Conservation (phyloP, 2,888 invertebrate genomes). For the Lottia scabra region DNA sequence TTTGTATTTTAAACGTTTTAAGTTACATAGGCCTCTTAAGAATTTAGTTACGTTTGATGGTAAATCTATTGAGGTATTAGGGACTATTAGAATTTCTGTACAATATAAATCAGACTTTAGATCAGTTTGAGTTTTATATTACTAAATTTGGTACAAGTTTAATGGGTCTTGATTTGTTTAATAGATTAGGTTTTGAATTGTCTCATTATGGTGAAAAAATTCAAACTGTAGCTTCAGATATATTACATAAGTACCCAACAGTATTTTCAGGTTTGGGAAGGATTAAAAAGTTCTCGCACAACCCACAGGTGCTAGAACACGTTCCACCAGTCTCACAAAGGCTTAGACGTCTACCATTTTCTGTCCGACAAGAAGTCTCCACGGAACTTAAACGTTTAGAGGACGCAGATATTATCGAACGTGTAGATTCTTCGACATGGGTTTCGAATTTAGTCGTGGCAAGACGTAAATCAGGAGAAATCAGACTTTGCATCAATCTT, state of each 20-base stretch:
- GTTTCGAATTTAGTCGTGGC: no score
- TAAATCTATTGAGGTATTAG: no score
- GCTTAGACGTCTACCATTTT: slow-evolving; percentile 3
- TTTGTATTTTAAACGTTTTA: no score
- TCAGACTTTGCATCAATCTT: no score
- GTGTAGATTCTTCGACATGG: slow-evolving; percentile 9
- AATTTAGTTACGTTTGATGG: no score
- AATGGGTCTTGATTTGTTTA: slow-evolving; percentile 11
- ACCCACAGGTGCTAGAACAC: not conserved
- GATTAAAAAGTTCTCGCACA: not conserved
- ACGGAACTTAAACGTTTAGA: slow-evolving; percentile 5
- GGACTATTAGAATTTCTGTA: not conserved
- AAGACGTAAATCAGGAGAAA: no score
- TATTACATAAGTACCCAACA: not conserved
- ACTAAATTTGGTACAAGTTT: not conserved
- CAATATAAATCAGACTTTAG: not conserved
- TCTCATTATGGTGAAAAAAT: not conserved
- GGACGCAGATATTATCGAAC: not conserved
- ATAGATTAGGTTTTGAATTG: not conserved
- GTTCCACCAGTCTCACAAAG: slow-evolving; percentile 7
- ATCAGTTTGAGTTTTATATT: not conserved
- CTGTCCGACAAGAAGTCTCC: not conserved
- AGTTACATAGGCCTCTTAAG: no score
- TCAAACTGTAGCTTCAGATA: not conserved
- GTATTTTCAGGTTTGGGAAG: not conserved